These are phyloP conservation scores for Lota lota DNA, from an alignment of 2,113 vertebrate species.

Conservation along the genomic window DNA sequence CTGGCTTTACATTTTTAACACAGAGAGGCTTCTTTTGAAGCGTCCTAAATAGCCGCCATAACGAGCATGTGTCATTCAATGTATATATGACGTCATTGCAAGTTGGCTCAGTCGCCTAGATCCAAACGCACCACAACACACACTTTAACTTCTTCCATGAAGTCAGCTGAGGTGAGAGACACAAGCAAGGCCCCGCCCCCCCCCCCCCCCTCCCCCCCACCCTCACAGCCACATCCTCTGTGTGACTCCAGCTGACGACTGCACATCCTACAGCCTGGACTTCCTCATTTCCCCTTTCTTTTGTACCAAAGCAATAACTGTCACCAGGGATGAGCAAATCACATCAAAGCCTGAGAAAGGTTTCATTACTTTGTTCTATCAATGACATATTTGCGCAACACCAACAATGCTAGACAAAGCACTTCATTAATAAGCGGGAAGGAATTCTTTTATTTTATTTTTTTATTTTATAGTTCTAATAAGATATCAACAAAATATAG, in stretches of 20 bases:
- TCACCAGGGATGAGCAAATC: conserved; percentile 31
- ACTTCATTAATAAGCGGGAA: neutral
- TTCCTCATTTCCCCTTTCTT: conserved; percentile 49
- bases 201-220: neutral
- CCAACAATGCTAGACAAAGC: neutral
- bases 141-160: conserved; percentile 8
- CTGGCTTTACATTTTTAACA: conserved; percentile 35
- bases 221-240: conserved; percentile 29
- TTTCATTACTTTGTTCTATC: conserved; percentile 25
- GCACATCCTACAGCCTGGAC: conserved; percentile 52
- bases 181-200: neutral
- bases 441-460: neutral
- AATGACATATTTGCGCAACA: conserved; percentile 26
- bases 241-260: conserved; percentile 57
- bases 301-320: conserved; percentile 44
- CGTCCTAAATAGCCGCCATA: conserved; percentile 29
- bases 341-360: conserved; percentile 58
- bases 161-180: no score
- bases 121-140: no score
- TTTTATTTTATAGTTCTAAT: neutral
- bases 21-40: conserved; percentile 22
- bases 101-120: neutral
- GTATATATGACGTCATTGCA: conserved; percentile 5
- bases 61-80: conserved; percentile 24
- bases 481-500: neutral